Evolutionary conservation across 2,888 invertebrate genomes (phyloP).

Genomic region (Galerucella pusilla): DNA sequence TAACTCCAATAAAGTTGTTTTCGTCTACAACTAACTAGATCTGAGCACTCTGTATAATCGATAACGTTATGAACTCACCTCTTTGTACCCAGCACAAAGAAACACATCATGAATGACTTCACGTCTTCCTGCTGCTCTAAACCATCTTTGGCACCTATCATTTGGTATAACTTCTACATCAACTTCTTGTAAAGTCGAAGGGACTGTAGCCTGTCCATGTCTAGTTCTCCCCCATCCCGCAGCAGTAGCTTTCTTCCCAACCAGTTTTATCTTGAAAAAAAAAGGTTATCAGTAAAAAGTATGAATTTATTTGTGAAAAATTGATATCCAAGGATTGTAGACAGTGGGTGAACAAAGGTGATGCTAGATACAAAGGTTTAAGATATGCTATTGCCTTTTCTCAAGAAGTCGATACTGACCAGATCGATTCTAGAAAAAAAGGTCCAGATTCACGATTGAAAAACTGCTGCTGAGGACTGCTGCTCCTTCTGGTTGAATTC

Average conservation of each 20-base stretch:
- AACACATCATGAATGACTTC: slow-evolving; percentile 96
- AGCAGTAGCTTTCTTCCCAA: slow-evolving; percentile 90
- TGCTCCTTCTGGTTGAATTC: no score
- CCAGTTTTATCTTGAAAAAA: slow-evolving; percentile 72
- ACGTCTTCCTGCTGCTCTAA: slow-evolving; percentile 86
- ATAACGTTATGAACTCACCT: slow-evolving; percentile 68
- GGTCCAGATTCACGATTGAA: no score
- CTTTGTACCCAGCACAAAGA: slow-evolving; percentile 92
- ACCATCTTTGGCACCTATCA: slow-evolving; percentile 93
- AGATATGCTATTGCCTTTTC: no score
- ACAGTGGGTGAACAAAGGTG: no score
- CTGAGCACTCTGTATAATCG: background rate
- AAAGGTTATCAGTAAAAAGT: background rate
- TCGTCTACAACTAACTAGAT: background rate
- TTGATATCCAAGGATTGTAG: no score
- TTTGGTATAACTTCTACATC: slow-evolving; percentile 90
- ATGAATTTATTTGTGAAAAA: no score
- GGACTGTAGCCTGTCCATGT: slow-evolving; percentile 89
- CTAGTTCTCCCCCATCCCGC: slow-evolving; percentile 93
- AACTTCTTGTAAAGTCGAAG: slow-evolving; percentile 85
- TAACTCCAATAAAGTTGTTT: no score
- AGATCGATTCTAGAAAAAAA: no score
- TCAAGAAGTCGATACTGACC: no score
- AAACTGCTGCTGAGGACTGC: no score
- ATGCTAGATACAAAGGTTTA: no score